Percentiles rank a stretch among this genome's conserved stretches.
These are phyloP conservation scores for Sula dactylatra DNA, from an alignment of 2,113 vertebrate species.

Conservation along the genomic window DNA sequence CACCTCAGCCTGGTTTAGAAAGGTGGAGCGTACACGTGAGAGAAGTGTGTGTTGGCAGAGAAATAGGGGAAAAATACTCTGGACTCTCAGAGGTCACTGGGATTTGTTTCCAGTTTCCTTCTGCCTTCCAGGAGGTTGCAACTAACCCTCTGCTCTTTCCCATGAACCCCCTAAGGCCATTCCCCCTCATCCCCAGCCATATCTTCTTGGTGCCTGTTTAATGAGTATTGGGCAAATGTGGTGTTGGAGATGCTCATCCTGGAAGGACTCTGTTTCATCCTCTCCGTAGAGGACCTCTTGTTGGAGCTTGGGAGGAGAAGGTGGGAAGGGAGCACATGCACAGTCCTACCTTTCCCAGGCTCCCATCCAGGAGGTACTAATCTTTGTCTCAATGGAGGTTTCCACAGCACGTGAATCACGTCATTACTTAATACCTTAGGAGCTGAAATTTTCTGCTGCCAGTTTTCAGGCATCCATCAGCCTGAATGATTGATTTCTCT, in stretches of 20 bases:
- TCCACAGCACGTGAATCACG: background rate
- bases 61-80: background rate
- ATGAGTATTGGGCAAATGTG: background rate
- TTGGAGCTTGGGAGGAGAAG: background rate
- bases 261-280: background rate
- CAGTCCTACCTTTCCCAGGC: background rate
- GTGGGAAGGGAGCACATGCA: background rate
- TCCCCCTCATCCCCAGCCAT: rapidly evolving
- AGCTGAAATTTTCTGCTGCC: background rate
- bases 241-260: background rate
- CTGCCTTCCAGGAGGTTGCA: background rate
- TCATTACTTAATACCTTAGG: background rate
- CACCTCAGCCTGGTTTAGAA: background rate
- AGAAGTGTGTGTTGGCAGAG: background rate
- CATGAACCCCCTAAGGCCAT: background rate
- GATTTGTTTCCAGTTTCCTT: background rate
- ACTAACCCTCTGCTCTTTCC: background rate
- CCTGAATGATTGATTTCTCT: background rate
- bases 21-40: background rate
- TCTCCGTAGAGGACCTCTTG: background rate
- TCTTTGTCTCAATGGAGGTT: background rate
- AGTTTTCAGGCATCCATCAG: background rate
- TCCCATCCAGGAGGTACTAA: background rate
- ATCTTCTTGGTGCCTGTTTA: background rate
- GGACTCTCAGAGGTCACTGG: background rate